Evolutionary conservation across 2,888 invertebrate species (phyloP).

Genomic region (Byasa hedistus): DNA sequence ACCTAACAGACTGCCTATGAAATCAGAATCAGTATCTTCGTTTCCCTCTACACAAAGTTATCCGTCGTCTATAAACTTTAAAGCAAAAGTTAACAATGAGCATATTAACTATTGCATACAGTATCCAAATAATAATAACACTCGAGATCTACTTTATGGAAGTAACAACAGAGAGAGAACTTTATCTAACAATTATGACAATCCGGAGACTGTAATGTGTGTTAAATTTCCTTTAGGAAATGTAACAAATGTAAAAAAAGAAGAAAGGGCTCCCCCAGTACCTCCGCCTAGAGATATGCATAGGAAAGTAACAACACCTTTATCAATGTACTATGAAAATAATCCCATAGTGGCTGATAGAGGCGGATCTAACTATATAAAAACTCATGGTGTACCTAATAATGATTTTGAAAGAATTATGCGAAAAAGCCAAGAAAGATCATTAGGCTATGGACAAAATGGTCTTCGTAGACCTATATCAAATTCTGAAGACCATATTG

Average conservation of each 20-base stretch:
- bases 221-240: slow-evolving; percentile 77
- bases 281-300: slow-evolving; percentile 90
- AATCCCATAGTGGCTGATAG: slow-evolving; percentile 58
- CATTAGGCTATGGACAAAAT: slow-evolving; percentile 67
- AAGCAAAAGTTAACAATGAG: slow-evolving; percentile 77
- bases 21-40: slow-evolving; percentile 76
- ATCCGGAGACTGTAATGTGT: slow-evolving; percentile 68
- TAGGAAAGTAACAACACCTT: slow-evolving; percentile 77
- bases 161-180: slow-evolving; percentile 65
- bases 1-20: slow-evolving; percentile 58
- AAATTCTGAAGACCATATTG: slow-evolving; percentile 75
- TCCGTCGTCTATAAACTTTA: slow-evolving; percentile 77
- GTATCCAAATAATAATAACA: slow-evolving; percentile 61
- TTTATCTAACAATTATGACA: slow-evolving; percentile 60
- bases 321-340: slow-evolving; percentile 76
- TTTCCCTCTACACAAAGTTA: slow-evolving; percentile 77
- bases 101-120: slow-evolving; percentile 76
- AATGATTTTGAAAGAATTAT: slow-evolving; percentile 74
- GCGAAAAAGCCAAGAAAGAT: slow-evolving; percentile 73
- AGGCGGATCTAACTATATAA: slow-evolving; percentile 51
- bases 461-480: slow-evolving; percentile 72
- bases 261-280: slow-evolving; percentile 83
- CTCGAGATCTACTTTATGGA: slow-evolving; percentile 62
- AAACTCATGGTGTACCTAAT: slow-evolving; percentile 67
- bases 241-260: slow-evolving; percentile 64